phyloP scores from a whole-genome alignment of 2,113 vertebrate species.

The Antennarius striatus region DNA sequence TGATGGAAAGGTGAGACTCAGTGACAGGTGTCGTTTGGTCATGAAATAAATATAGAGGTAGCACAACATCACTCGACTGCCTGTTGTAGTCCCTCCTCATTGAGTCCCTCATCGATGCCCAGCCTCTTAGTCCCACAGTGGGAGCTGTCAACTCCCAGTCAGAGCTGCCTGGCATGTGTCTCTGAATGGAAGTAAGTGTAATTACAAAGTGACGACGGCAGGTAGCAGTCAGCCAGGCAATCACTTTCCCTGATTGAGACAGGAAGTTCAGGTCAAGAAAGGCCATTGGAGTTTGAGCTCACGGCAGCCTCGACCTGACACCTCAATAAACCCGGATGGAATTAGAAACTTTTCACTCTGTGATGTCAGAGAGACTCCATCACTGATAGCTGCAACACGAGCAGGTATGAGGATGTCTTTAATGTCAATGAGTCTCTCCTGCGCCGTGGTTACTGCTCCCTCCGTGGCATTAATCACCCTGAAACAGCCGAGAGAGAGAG shows the following conservation, averaged over 20 bases:
- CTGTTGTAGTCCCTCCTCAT: conserved; percentile 6
- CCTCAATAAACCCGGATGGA: conserved; percentile 61
- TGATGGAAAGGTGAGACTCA: conserved; percentile 1
- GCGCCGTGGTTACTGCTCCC: conserved; percentile 40
- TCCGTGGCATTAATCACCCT: conserved; percentile 54
- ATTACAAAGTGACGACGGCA: conserved; percentile 75
- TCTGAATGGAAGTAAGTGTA: conserved; percentile 76
- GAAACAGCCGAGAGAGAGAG: conserved; percentile 35
- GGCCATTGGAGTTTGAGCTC: conserved; percentile 63
- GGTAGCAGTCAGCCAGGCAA: conserved; percentile 75
- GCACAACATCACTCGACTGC: background rate
- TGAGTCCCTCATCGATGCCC: conserved; percentile 18
- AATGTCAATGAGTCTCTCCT: conserved; percentile 56
- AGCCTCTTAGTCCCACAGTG: conserved; percentile 20
- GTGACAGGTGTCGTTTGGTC: background rate
- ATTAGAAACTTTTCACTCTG: conserved; percentile 66
- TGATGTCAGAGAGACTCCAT: conserved; percentile 27
- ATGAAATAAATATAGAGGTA: conserved; percentile 18
- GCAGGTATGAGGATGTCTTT: conserved; percentile 56
- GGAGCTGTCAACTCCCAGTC: conserved; percentile 47
- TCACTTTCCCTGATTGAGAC: conserved; percentile 77
- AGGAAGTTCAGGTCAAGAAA: conserved; percentile 68
- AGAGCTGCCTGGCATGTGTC: conserved; percentile 58
- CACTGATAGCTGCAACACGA: conserved; percentile 31
- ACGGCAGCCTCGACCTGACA: conserved; percentile 64